Evolutionary conservation across 2,113 vertebrate species (phyloP), one percentile per base, ranked within the genome.

Genomic region (Coracopsis vasa): DNA sequence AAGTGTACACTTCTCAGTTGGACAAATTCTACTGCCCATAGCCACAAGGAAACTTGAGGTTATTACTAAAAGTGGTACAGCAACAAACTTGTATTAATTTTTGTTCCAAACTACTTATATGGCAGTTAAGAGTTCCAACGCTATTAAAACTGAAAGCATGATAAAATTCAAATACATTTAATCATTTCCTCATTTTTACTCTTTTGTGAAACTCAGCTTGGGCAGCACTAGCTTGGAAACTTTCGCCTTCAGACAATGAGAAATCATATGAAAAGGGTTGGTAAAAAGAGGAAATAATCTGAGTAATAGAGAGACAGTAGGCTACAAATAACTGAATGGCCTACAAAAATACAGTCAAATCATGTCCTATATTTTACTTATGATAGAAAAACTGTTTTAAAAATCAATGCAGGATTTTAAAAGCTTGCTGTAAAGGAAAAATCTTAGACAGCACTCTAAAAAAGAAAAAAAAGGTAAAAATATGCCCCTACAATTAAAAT

Each of bases 281-380:
- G 41, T 41, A 75, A 81, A 83, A 91, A 80, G 86, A 96, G 90
- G 72, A 93, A 95, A 93, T 74, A 92, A 64, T 80, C 20, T 42
- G 79, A 86, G 45, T 67, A 77, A 77, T 28, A 95, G 50, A 62
- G 65, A 65, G 35, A 56, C 14, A 73, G 28, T 11, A 33, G 71
- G 69, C 65, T 71, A 74, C 86, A 75, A 81, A 74, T 66, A 88
- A 83, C 62, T 54, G 73, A 79, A 69, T 54, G 67, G 78, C 77
- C 56, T 39, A 86, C n/a, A 91, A 70, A 86, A 90, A 51, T 39
- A 74, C 2, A 84, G 37, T 51, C 31, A 51, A 72, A 77, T 61
- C 44, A 48, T 44, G 47, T 45, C 67, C 60, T 41, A 0, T 70
- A 50, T 73, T 74, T 73, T 80, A 88, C 56, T 33, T 92, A 15